These are phyloP conservation scores for Cossypha caffra DNA, from an alignment of 2,797 vertebrate genomes.

Conservation along the genomic window DNA sequence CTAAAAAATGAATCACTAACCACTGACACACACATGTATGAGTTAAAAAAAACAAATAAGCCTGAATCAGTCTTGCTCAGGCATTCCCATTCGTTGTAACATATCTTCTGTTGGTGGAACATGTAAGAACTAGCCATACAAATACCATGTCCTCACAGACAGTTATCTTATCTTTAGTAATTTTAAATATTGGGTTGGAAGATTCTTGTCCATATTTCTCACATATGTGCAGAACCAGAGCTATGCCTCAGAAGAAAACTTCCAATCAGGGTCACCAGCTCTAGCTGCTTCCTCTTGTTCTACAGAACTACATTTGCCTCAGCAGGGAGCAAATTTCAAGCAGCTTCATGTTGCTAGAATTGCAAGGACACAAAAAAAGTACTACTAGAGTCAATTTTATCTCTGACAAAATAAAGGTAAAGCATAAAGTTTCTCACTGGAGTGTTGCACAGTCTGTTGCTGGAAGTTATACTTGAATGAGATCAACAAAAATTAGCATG, in stretches of 20 bases:
- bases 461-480: background rate
- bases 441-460: background rate
- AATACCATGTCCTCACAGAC: background rate
- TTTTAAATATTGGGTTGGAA: background rate
- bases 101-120: background rate
- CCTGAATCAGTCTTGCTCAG: background rate
- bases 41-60: background rate
- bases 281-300: background rate
- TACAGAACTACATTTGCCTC: background rate
- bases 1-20: background rate
- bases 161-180: background rate
- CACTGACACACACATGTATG: background rate
- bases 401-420: background rate
- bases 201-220: background rate
- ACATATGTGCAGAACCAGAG: background rate
- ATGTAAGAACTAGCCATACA: background rate
- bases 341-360: background rate
- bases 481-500: background rate
- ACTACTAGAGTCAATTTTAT: background rate
- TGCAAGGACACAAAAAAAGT: background rate
- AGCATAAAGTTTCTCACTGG: background rate
- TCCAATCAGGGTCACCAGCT: background rate
- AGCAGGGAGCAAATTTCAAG: background rate
- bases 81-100: background rate
- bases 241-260: background rate